A percentile compares a stretch with the other conserved stretches of the same genome.
Evolutionary conservation across 2,113 vertebrate genomes (phyloP).

Genomic region (Hepsetus odoe): DNA sequence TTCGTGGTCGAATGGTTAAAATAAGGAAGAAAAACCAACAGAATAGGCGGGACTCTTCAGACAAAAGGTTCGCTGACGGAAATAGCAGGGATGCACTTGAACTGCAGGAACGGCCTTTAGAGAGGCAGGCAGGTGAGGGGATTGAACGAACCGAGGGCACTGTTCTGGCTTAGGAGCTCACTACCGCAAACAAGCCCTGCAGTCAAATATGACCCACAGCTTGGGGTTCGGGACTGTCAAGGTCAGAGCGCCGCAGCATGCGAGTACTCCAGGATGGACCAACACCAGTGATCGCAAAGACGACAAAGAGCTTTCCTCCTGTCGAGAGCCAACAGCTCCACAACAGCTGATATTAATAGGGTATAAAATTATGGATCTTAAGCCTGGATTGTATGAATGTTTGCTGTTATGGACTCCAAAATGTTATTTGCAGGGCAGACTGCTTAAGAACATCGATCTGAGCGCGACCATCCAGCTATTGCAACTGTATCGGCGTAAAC

Average conservation of each 20-base stretch:
- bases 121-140: neutral
- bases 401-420: neutral
- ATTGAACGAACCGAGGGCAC: neutral
- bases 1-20: constrained; percentile 26
- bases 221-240: neutral
- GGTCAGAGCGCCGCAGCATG: neutral
- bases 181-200: too few relatives aligned
- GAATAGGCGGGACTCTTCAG: constrained; percentile 45
- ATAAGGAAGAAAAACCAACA: constrained; percentile 32
- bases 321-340: neutral
- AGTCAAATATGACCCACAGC: neutral
- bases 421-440: neutral
- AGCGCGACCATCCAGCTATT: neutral
- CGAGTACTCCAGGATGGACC: neutral
- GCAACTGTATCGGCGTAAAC: neutral
- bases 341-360: neutral
- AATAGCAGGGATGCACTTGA: neutral
- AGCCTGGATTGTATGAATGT: constrained; percentile 5
- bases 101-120: neutral
- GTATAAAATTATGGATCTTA: neutral
- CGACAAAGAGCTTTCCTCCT: neutral
- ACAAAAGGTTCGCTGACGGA: constrained; percentile 42
- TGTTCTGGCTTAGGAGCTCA: neutral
- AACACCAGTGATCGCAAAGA: neutral
- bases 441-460: neutral